phyloP scores from a whole-genome alignment of 1,140 invertebrate genomes.

The Mizuhopecten yessoensis region DNA sequence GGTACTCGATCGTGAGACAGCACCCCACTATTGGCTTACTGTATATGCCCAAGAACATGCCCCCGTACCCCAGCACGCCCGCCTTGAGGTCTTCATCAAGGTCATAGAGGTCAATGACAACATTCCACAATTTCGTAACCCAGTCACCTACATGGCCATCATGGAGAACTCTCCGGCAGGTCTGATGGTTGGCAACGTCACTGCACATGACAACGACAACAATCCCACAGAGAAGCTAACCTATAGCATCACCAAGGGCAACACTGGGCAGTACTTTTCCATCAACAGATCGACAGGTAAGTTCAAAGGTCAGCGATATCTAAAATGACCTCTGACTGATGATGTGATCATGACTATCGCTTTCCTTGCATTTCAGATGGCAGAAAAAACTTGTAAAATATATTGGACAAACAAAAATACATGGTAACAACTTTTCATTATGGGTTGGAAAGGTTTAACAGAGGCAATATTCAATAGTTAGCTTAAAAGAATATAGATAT shows the following conservation, averaged over 20 bases:
- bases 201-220: constrained; percentile 91
- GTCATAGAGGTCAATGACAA: constrained; percentile 97
- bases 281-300: constrained; percentile 94
- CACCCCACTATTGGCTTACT: constrained; percentile 95
- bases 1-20: constrained; percentile 94
- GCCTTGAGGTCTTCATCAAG: constrained; percentile 90
- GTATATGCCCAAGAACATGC: constrained; percentile 95
- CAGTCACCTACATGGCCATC: constrained; percentile 93
- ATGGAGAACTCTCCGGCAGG: constrained; percentile 91
- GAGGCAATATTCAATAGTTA: no score
- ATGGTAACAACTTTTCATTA: no score
- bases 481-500: no score
- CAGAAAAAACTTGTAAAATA: no score
- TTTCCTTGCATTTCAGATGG: not conserved
- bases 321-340: not conserved
- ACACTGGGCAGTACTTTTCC: constrained; percentile 94
- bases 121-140: constrained; percentile 92
- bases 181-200: constrained; percentile 89
- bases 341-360: not conserved
- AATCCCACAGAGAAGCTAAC: constrained; percentile 87
- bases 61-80: constrained; percentile 91
- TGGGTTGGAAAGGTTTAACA: no score
- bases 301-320: constrained; percentile 56
- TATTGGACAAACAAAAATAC: no score
- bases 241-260: constrained; percentile 94